A percentile compares a stretch with the other conserved stretches of the same genome.
These are phyloP conservation scores for Caenorhabditis panamensis DNA, from an alignment of 2,888 invertebrate genomes.

Conservation along the genomic window DNA sequence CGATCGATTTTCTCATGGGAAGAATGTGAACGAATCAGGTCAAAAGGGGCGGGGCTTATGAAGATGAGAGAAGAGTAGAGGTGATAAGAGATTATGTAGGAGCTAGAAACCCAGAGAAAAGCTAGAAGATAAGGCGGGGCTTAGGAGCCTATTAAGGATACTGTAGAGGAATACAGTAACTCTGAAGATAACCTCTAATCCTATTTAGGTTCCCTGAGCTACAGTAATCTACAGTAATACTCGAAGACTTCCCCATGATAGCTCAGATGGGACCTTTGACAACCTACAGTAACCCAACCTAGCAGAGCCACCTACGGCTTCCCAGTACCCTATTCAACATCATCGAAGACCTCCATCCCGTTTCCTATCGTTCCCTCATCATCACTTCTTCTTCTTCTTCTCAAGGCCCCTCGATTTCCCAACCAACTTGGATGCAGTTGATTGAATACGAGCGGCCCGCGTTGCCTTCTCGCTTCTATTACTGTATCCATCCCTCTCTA, in stretches of 20 bases:
- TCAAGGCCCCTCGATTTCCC: constrained; percentile 14
- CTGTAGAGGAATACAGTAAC: neutral
- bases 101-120: neutral
- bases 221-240: too few species aligned
- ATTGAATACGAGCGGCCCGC: constrained; percentile 32
- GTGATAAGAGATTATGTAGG: neutral
- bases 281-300: neutral
- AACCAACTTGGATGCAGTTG: constrained; percentile 28
- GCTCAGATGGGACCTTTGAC: neutral
- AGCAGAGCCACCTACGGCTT: neutral
- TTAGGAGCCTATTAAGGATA: neutral
- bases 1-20: constrained; percentile 18
- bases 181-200: too few species aligned
- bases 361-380: neutral
- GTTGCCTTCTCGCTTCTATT: neutral
- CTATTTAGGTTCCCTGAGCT: too few species aligned
- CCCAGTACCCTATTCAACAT: neutral
- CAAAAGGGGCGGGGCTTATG: constrained; percentile 33
- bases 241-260: too few species aligned
- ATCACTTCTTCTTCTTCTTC: constrained; percentile 1
- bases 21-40: neutral
- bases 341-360: neutral
- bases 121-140: neutral
- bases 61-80: neutral
- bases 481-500: constrained; percentile 24